These are phyloP conservation scores for Polymixis lichenea DNA, from an alignment of 2,888 invertebrate genomes.

Conservation along the genomic window DNA sequence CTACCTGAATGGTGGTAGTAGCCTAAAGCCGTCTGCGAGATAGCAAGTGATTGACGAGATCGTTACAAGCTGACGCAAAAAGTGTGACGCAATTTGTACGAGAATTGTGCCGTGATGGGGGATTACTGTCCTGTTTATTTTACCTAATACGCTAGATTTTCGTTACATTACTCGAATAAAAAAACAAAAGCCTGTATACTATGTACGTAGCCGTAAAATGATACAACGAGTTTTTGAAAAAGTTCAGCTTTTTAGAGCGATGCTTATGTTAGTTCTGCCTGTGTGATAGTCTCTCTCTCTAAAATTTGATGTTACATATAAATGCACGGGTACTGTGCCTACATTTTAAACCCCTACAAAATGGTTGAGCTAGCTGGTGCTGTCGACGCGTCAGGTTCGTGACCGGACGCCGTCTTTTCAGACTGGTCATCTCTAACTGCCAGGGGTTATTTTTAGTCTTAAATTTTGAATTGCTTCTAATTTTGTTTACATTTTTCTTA, in stretches of 20 bases:
- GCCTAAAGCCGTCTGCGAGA: slow-evolving; percentile 42
- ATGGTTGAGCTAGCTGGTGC: too few relatives aligned
- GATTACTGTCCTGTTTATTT: slow-evolving; percentile 46
- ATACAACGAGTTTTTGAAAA: neutral
- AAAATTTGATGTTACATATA: neutral
- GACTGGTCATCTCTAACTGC: too few relatives aligned
- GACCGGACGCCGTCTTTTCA: too few relatives aligned
- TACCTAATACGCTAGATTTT: slow-evolving; percentile 31
- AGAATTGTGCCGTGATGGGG: slow-evolving; percentile 38
- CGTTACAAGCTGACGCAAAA: slow-evolving; percentile 60
- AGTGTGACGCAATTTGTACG: slow-evolving; percentile 55
- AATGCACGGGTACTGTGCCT: neutral
- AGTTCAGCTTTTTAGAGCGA: neutral
- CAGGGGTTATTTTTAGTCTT: too few relatives aligned
- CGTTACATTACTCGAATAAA: neutral
- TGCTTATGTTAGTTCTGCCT: too few relatives aligned
- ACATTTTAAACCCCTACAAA: neutral
- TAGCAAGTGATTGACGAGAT: slow-evolving; percentile 61
- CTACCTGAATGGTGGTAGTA: rapidly evolving
- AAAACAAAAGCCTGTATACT: neutral
- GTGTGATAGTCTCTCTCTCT: neutral
- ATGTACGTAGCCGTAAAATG: neutral
- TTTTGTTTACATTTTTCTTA: too few relatives aligned
- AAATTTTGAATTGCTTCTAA: too few relatives aligned
- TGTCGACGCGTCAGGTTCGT: too few relatives aligned